phyloP scores from a whole-genome alignment of 2,113 vertebrate genomes.

The Triplophysa dalaica region DNA sequence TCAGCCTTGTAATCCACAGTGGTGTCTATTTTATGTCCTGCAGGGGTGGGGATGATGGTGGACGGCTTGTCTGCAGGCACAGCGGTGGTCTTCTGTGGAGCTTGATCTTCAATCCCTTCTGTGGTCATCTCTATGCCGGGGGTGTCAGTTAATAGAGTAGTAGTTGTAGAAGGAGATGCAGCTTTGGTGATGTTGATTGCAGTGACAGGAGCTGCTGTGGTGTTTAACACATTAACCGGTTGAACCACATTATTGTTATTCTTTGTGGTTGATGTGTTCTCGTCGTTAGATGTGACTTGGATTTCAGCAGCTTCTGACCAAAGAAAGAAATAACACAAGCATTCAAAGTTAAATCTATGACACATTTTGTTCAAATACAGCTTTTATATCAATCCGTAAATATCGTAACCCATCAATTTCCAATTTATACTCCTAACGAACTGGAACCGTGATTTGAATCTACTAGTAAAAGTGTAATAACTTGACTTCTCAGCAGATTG shows the following conservation, averaged over 20 bases:
- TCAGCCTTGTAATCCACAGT: neutral
- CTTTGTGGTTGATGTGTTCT: fast-evolving
- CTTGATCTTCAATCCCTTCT: neutral
- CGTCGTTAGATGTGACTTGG: fast-evolving
- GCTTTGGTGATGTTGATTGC: neutral
- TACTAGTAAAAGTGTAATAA: too few relatives aligned
- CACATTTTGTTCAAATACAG: too few relatives aligned
- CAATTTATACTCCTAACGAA: too few relatives aligned
- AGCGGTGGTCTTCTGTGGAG: neutral
- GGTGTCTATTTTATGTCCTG: neutral
- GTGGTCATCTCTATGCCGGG: neutral
- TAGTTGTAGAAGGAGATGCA: neutral
- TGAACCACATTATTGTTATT: neutral
- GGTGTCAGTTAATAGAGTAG: neutral
- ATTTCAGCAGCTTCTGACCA: fast-evolving
- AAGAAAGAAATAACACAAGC: neutral
- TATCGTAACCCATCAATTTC: too few relatives aligned
- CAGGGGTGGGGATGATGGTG: neutral
- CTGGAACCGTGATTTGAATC: too few relatives aligned
- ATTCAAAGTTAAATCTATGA: too few relatives aligned
- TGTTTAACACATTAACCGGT: neutral
- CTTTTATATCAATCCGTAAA: too few relatives aligned
- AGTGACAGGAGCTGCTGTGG: neutral
- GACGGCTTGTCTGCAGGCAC: neutral
- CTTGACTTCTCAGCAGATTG: too few relatives aligned